Evolutionary conservation across 2,888 invertebrate genomes (phyloP).

Genomic region (Clistopyga incitator): DNA sequence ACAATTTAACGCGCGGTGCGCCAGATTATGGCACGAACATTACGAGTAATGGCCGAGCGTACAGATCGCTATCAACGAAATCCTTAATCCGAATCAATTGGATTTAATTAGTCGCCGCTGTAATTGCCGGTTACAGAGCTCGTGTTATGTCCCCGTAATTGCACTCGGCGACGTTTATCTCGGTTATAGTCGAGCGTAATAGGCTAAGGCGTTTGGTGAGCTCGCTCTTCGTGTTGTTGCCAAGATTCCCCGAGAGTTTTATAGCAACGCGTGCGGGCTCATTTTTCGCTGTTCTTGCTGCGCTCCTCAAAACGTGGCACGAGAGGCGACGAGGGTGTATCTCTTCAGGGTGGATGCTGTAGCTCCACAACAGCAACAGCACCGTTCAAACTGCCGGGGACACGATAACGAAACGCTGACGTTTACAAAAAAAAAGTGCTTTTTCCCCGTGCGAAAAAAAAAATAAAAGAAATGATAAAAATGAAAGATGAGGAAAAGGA

Average conservation of each 20-base stretch:
- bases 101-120: constrained; percentile 9
- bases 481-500: constrained; percentile 7
- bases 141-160: neutral
- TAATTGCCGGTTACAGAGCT: constrained; percentile 4
- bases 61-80: constrained; percentile 4
- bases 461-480: constrained; percentile 23
- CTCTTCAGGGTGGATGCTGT: neutral
- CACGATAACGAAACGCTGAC: constrained; percentile 67
- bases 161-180: constrained; percentile 5
- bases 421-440: constrained; percentile 60
- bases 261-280: constrained; percentile 29
- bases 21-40: constrained; percentile 6
- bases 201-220: constrained; percentile 31
- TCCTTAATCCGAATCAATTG: constrained; percentile 17
- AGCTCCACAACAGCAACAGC: neutral
- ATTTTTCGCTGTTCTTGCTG: constrained; percentile 62
- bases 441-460: constrained; percentile 34
- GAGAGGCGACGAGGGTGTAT: constrained; percentile 6
- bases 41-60: neutral
- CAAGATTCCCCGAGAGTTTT: constrained; percentile 42
- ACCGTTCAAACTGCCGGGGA: constrained; percentile 35
- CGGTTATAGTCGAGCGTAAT: constrained; percentile 29
- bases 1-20: neutral
- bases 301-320: constrained; percentile 36
- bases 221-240: constrained; percentile 43